Evolutionary conservation across 2,797 vertebrate genomes (phyloP).

Genomic region (Leptodactylus fallax): DNA sequence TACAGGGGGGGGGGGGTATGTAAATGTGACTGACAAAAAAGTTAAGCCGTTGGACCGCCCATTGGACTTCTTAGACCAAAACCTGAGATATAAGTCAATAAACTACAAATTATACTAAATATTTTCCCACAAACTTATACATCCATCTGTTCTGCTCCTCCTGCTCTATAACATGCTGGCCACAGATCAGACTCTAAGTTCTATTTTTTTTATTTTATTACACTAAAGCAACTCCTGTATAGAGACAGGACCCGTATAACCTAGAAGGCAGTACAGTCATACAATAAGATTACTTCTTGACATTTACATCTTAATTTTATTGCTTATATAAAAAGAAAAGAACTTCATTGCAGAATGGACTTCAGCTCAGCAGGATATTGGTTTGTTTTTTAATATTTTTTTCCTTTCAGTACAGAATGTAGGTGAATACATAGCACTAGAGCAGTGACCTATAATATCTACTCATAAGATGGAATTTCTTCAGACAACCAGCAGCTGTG

Average conservation of each 20-base stretch:
- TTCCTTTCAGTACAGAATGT: background rate
- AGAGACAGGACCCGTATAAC: background rate
- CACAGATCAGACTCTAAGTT: too few relatives aligned
- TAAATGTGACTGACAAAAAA: too few relatives aligned
- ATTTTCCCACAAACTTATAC: too few relatives aligned
- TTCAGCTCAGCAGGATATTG: background rate
- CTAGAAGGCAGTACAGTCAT: background rate
- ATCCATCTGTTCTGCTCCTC: too few relatives aligned
- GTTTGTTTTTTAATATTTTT: background rate
- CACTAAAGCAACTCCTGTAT: background rate
- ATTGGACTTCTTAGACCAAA: too few relatives aligned
- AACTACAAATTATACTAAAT: too few relatives aligned
- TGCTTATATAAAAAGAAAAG: background rate
- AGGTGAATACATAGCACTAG: background rate
- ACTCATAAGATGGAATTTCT: background rate
- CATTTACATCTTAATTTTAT: conserved; percentile 16
- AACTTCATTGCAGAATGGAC: background rate
- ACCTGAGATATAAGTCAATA: too few relatives aligned
- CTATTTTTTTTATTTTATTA: too few relatives aligned
- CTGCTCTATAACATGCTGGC: too few relatives aligned
- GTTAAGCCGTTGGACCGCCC: too few relatives aligned
- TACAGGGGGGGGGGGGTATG: too few relatives aligned
- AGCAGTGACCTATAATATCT: background rate
- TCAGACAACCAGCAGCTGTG: background rate
- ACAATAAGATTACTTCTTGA: background rate